phyloP scores from a whole-genome alignment of 2,113 vertebrate genomes.

The Tinamus guttatus region DNA sequence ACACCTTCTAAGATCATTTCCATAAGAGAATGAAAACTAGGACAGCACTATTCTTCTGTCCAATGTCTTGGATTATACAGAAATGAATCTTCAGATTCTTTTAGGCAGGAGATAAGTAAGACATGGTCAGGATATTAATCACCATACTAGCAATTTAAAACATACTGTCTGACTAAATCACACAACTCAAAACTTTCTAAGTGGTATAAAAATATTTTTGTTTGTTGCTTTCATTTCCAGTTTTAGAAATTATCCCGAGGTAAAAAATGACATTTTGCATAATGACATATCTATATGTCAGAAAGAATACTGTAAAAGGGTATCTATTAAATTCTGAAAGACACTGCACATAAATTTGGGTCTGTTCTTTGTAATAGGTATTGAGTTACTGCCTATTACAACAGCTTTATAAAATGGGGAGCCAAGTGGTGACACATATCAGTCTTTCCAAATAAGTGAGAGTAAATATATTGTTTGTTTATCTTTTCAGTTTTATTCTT shows the following conservation, averaged over 20 bases:
- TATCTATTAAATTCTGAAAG: background rate
- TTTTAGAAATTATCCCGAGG: background rate
- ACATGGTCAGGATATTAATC: background rate
- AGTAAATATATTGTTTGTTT: background rate
- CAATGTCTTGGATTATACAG: background rate
- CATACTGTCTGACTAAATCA: background rate
- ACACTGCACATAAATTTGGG: background rate
- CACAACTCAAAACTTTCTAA: background rate
- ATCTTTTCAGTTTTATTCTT: background rate
- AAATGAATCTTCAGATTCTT: background rate
- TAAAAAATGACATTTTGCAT: background rate
- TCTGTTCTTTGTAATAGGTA: background rate
- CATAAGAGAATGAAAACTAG: background rate
- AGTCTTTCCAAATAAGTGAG: background rate
- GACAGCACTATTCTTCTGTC: background rate
- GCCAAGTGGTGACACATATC: background rate
- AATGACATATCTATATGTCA: background rate
- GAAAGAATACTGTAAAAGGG: background rate
- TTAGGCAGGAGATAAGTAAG: background rate
- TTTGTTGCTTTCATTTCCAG: background rate
- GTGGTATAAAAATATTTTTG: background rate
- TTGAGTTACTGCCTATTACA: background rate
- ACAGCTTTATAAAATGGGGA: background rate
- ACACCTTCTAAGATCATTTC: background rate
- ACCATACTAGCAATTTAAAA: background rate